Conservation (phyloP, 2,113 vertebrate genomes). For the Spheniscus mendiculus region DNA sequence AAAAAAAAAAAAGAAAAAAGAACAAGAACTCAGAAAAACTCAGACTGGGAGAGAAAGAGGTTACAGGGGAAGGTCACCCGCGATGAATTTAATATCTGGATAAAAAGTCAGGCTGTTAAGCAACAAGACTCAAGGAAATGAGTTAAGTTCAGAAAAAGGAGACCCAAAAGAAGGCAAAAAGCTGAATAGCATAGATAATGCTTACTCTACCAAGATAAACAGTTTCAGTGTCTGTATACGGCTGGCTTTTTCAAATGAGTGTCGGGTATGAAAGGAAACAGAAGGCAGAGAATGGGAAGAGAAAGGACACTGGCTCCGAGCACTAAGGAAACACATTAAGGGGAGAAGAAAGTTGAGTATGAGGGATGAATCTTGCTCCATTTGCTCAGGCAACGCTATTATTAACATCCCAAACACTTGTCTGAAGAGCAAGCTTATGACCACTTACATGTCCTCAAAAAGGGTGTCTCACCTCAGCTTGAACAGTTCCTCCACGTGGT, state of each 20-base stretch:
- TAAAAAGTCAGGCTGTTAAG: not conserved
- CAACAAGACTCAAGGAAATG: not conserved
- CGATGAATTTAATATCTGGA: not conserved
- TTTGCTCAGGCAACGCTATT: not conserved
- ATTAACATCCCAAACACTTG: not conserved
- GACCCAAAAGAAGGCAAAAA: not conserved
- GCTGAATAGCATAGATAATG: not conserved
- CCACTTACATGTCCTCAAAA: not conserved
- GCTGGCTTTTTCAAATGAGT: constrained; percentile 9
- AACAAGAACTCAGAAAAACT: not conserved
- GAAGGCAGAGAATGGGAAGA: not conserved
- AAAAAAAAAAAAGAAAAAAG: not conserved
- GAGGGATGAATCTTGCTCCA: not conserved
- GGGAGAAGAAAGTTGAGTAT: not conserved
- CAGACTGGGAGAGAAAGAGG: not conserved
- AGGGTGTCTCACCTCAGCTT: not conserved
- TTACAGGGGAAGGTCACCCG: not conserved
- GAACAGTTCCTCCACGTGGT: not conserved
- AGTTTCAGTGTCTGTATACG: not conserved
- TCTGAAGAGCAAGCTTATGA: not conserved
- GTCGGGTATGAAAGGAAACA: not conserved
- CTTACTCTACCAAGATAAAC: constrained; percentile 37
- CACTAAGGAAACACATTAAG: not conserved
- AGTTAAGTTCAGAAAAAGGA: not conserved
- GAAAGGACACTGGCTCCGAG: not conserved